Evolutionary conservation across 53 echinoderm and acorn worm genomes (phyloP).

Genomic region (Holothuria leucospilota): DNA sequence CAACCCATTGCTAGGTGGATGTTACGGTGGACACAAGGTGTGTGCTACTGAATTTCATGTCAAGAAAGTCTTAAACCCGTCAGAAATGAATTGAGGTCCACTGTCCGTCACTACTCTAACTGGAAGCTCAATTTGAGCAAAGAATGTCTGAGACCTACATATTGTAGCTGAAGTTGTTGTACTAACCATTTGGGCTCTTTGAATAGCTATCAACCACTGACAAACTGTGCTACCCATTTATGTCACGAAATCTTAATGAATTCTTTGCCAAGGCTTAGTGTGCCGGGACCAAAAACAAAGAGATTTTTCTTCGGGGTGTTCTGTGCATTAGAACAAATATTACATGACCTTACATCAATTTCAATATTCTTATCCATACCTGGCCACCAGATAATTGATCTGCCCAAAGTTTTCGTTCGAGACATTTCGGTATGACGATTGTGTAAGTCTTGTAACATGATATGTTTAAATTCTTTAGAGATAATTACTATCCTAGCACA

Average conservation of each 20-base stretch:
- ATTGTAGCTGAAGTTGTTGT: neutral
- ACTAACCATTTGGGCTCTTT: neutral
- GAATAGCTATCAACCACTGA: neutral
- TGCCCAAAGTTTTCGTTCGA: slow-evolving; percentile 1
- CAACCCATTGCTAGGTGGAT: slow-evolving; percentile 12
- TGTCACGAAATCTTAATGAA: neutral
- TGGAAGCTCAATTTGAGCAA: no score
- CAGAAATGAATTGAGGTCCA: neutral
- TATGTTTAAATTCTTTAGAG: neutral
- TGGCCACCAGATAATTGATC: neutral
- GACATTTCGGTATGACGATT: neutral
- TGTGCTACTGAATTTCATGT: neutral
- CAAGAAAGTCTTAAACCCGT: neutral
- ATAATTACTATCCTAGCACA: neutral
- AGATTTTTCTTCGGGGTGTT: neutral
- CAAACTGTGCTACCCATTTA: no score
- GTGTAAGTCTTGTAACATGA: neutral
- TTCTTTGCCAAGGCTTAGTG: neutral
- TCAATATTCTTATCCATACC: neutral
- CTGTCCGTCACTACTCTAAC: neutral
- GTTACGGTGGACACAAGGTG: no score
- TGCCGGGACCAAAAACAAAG: neutral
- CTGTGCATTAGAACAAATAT: neutral
- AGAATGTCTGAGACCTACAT: neutral
- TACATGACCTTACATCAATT: neutral